Conservation (phyloP, 2,113 vertebrate genomes). For the Halcyon malimbica region DNA sequence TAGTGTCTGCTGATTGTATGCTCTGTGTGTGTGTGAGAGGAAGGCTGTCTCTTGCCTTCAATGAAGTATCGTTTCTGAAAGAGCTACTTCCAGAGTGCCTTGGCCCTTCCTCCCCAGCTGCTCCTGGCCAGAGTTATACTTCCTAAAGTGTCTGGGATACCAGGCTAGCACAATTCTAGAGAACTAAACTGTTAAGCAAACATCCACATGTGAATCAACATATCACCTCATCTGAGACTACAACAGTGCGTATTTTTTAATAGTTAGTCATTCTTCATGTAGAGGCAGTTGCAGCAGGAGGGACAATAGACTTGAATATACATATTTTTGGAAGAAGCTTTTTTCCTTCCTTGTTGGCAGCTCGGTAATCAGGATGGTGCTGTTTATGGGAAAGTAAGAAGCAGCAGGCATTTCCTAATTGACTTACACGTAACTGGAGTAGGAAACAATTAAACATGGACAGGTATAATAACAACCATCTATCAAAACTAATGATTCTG, state of each 20-base stretch:
- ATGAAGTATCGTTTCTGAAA: not conserved
- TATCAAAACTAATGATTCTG: slow-evolving; percentile 27
- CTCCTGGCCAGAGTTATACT: not conserved
- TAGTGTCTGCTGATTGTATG: not conserved
- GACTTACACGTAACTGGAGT: not conserved
- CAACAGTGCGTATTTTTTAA: not conserved
- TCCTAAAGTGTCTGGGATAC: not conserved
- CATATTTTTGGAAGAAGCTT: not conserved
- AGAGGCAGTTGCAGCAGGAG: not conserved
- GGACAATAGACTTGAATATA: not conserved
- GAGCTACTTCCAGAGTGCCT: not conserved
- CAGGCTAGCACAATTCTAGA: not conserved
- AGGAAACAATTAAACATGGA: slow-evolving; percentile 50
- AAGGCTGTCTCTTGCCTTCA: not conserved
- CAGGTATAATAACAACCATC: slow-evolving; percentile 13
- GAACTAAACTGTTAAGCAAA: not conserved
- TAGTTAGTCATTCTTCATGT: not conserved
- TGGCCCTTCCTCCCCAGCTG: not conserved
- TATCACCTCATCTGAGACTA: not conserved
- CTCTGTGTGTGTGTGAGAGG: not conserved
- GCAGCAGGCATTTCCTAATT: not conserved
- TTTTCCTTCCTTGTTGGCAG: not conserved
- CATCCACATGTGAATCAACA: not conserved
- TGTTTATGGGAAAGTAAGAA: not conserved
- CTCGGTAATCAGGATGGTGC: not conserved